Evolutionary conservation across 1,140 invertebrate genomes (phyloP).

Genomic region (Cheumatopsyche charites): DNA sequence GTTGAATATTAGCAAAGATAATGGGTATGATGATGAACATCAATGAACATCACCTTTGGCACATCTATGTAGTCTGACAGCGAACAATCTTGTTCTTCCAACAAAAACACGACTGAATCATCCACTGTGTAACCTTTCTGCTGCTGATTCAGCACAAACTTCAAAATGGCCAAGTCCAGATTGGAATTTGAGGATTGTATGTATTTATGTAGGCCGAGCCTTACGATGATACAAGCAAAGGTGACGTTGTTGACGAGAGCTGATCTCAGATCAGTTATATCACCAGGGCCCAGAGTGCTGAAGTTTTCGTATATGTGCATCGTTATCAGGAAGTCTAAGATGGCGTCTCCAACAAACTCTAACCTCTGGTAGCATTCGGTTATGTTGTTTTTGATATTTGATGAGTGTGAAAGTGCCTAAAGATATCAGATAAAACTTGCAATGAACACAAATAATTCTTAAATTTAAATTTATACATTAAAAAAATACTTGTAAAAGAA

Average conservation of each 20-base stretch:
- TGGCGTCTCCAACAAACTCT: constrained; percentile 95
- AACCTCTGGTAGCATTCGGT: constrained; percentile 93
- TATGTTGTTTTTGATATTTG: constrained; percentile 81
- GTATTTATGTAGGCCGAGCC: constrained; percentile 78
- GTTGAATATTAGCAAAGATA: background rate
- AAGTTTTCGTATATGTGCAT: constrained; percentile 82
- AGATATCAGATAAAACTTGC: too few species aligned
- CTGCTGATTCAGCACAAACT: constrained; percentile 72
- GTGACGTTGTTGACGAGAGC: constrained; percentile 96
- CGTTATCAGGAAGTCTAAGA: constrained; percentile 93
- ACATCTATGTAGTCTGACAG: constrained; percentile 82
- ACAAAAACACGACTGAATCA: constrained; percentile 65
- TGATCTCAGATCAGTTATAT: constrained; percentile 89
- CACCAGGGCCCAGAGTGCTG: constrained; percentile 73
- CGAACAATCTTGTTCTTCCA: constrained; percentile 71
- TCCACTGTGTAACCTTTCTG: constrained; percentile 49
- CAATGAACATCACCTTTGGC: constrained; percentile 73
- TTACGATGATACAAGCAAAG: constrained; percentile 88
- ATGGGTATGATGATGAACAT: background rate
- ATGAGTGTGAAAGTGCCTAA: constrained; percentile 92
- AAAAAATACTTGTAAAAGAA: constrained; percentile 64
- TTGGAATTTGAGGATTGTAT: constrained; percentile 68
- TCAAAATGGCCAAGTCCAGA: constrained; percentile 73
- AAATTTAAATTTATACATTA: too few species aligned
- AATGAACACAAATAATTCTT: too few species aligned